These are phyloP conservation scores for Cephalopachus bancanus DNA, from an alignment of 2,797 vertebrate species.

Conservation along the genomic window DNA sequence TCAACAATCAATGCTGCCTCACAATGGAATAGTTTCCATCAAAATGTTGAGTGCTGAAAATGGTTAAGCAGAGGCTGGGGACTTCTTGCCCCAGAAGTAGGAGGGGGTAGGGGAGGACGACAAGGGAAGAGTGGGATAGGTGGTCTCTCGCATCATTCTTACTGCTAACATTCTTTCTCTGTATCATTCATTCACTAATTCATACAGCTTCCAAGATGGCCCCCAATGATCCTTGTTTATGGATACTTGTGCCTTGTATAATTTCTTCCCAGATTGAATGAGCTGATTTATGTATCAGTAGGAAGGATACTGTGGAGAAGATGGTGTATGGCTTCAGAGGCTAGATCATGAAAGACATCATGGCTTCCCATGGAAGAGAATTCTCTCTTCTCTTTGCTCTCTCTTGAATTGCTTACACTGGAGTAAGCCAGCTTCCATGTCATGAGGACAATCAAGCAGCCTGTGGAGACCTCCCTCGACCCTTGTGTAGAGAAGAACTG, in stretches of 20 bases:
- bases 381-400: no score
- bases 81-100: not conserved
- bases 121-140: not conserved
- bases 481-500: not conserved
- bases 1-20: not conserved
- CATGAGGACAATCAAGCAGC: not conserved
- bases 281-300: not conserved
- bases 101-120: not conserved
- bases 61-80: not conserved
- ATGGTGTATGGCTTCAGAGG: not conserved
- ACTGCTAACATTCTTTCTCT: not conserved
- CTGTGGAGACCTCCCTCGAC: not conserved
- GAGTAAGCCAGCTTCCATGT: not conserved
- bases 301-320: not conserved
- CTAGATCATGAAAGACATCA: not conserved
- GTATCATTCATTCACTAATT: not conserved
- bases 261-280: not conserved
- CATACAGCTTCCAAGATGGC: not conserved
- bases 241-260: not conserved
- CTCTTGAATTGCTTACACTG: not conserved
- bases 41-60: not conserved
- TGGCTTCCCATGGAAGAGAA: no score
- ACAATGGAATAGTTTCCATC: not conserved
- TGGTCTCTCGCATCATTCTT: not conserved
- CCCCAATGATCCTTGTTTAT: not conserved